Evolutionary conservation across 2,113 vertebrate genomes (phyloP).

Genomic region (Tragelaphus imberbis): DNA sequence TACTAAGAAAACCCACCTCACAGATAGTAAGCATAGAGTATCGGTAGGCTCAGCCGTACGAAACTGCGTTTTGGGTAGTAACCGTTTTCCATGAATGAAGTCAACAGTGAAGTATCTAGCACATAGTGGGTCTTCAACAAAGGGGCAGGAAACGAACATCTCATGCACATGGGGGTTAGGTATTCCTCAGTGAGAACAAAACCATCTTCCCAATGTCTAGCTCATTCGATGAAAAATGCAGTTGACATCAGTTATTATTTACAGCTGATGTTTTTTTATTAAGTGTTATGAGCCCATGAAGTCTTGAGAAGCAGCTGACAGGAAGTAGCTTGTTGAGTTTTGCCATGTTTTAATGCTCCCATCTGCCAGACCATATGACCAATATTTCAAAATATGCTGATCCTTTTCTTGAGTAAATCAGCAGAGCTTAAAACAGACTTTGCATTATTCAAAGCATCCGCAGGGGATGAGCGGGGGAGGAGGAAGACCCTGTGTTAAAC

Average conservation of each 20-base stretch:
- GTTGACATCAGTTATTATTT: slow-evolving; percentile 62
- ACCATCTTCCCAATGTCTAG: neutral
- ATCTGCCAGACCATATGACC: slow-evolving; percentile 51
- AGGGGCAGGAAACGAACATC: neutral
- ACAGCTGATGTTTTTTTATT: slow-evolving; percentile 59
- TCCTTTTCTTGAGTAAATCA: slow-evolving; percentile 68
- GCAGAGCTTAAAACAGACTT: slow-evolving; percentile 69
- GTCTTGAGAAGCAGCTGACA: slow-evolving; percentile 54
- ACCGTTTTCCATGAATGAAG: neutral
- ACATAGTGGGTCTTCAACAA: neutral
- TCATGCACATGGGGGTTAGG: neutral
- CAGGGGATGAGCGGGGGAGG: slow-evolving; percentile 36
- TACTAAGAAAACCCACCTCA: neutral
- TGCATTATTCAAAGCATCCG: slow-evolving; percentile 71
- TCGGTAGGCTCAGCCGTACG: neutral
- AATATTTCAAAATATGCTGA: slow-evolving; percentile 70
- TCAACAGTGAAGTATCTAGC: neutral
- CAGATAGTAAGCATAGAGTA: neutral
- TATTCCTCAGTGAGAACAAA: neutral
- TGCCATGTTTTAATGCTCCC: slow-evolving; percentile 69
- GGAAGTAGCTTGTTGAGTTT: slow-evolving; percentile 58
- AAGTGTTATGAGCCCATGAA: slow-evolving; percentile 38
- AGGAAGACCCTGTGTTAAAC: slow-evolving; percentile 66
- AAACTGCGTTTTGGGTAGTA: neutral
- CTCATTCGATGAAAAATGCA: slow-evolving; percentile 6